Evolutionary conservation across 2,888 invertebrate genomes (phyloP).

Genomic region (Napeogenes sylphis): DNA sequence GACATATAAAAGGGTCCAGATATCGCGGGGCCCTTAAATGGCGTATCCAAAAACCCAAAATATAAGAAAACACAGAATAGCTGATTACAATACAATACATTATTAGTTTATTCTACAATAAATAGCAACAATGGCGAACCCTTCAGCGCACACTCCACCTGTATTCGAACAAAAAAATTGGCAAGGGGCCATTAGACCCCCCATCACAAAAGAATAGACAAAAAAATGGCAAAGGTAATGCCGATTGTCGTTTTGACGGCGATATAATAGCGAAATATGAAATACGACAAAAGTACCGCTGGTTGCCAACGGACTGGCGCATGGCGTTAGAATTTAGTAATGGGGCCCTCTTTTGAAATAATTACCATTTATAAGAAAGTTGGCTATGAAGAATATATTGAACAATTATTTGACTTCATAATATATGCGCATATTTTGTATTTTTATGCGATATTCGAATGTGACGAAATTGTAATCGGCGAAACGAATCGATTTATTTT

Average conservation of each 20-base stretch:
- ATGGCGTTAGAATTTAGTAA: constrained; percentile 39
- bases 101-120: constrained; percentile 29
- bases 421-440: too few species aligned
- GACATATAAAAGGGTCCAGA: background rate
- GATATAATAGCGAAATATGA: constrained; percentile 51
- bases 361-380: background rate
- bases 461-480: constrained; percentile 28
- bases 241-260: constrained; percentile 53
- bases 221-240: constrained; percentile 57
- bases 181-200: constrained; percentile 54
- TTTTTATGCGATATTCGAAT: background rate
- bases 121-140: constrained; percentile 39
- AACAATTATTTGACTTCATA: constrained; percentile 1
- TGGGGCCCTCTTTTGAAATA: background rate
- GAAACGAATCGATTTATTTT: constrained; percentile 22
- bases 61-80: constrained; percentile 16
- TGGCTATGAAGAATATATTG: background rate
- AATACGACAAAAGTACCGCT: constrained; percentile 30
- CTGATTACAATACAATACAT: constrained; percentile 18
- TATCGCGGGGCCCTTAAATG: background rate
- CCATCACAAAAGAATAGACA: constrained; percentile 59
- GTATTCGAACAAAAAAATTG: constrained; percentile 51
- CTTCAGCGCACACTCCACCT: constrained; percentile 52
- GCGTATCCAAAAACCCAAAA: constrained; percentile 7
- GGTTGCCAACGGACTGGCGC: constrained; percentile 36